Conservation (phyloP, 2,888 invertebrate species). For the Lamproptera curius region DNA sequence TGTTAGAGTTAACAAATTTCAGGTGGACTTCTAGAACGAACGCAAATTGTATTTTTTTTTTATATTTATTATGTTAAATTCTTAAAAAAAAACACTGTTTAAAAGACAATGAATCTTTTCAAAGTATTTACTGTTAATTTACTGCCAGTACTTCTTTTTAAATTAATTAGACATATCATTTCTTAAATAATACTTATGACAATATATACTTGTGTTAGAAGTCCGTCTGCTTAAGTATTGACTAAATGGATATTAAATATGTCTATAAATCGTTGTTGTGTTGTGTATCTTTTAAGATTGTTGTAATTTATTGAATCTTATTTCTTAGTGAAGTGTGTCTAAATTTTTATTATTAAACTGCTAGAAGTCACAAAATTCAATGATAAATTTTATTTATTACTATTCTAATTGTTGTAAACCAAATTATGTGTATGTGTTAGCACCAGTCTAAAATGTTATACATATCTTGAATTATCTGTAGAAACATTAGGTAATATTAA, state of each 20-base stretch:
- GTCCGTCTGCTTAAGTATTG: background rate
- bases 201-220: background rate
- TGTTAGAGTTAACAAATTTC: background rate
- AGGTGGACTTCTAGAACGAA: constrained; percentile 5
- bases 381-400: constrained; percentile 1
- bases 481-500: constrained; percentile 7
- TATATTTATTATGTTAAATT: too few relatives aligned
- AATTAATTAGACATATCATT: too few relatives aligned
- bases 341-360: constrained; percentile 2
- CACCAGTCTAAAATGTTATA: constrained; percentile 33
- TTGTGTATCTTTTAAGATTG: constrained; percentile 50
- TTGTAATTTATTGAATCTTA: constrained; percentile 37
- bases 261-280: constrained; percentile 42
- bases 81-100: too few relatives aligned
- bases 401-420: constrained; percentile 4
- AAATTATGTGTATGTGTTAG: constrained; percentile 11
- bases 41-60: background rate
- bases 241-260: constrained; percentile 1
- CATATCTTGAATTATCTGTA: constrained; percentile 67
- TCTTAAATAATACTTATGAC: too few relatives aligned
- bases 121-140: too few relatives aligned
- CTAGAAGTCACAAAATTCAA: background rate
- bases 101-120: too few relatives aligned
- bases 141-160: too few relatives aligned
- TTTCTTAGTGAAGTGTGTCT: constrained; percentile 18